Evolutionary conservation across 1,140 invertebrate species (phyloP), one percentile per base, ranked within the genome.

Genomic region (Dolichoris vasculosae): DNA sequence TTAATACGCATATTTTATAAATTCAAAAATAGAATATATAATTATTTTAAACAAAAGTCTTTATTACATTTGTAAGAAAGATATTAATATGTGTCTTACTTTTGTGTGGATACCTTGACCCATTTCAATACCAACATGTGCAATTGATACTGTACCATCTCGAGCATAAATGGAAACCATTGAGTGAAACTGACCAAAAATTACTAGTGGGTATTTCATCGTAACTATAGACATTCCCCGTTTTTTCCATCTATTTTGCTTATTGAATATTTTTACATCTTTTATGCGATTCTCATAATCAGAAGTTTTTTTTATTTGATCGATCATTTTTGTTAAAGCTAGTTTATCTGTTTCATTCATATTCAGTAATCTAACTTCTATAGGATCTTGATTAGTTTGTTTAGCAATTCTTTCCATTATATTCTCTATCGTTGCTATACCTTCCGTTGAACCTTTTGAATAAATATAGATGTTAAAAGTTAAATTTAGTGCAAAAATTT

Each of bases 391-490:
- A 2, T 94, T 93, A 3, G 96, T 88, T 73, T 92, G 93, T 81
- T 94, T 94, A 1, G 97, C 95, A 85, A 98, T 96, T 89, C 97
- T 96, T 88, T 98, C 97, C 94, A 98, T 96, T 20, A 98, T 95
- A 67, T 94, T 95, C 92, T 98, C 97, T 32, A 95, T 95, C 89
- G 96, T 93, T 9, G 94, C 94, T n/a, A 73, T 8, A 35, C 43
- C 85, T 73, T 86, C 85, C 17, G 85, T 64, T 8, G 81, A 63
- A 35, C 80, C 85, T 86, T 7, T 59, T 59, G 26, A 4, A 46
- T 13, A 55, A 9, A 17, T 76, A n/a, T 55, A 55, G 26, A 38
- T 11, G 69, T 38, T n/a, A 48, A 71, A 30, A 46, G n/a, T n/a
- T n/a, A n/a, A n/a, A n/a, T n/a, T n/a, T n/a, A n/a, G n/a, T n/a